Base-by-base conservation (phyloP, 2,888 invertebrate genomes). In the Drosophila rellima region DNA sequence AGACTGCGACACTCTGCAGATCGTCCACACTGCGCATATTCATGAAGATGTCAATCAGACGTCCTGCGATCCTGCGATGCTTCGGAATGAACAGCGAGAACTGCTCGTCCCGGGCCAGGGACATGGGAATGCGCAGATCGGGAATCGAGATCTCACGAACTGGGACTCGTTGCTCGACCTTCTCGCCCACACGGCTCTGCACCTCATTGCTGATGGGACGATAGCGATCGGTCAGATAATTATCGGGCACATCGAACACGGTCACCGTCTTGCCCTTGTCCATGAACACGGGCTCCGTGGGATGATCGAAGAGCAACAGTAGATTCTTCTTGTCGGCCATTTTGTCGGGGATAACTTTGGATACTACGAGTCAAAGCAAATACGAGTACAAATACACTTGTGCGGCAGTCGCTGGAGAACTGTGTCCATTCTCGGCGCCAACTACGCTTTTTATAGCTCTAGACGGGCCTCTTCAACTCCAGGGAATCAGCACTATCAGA, bases 211-310 rank as follows among this genome's bases (percentile, higher is more conserved):
- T 93, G 31, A 94, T 92, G 0, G 93, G 91, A 3, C 92, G 92
- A 70, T 94, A 94, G 54, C 93, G 92, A 17, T 94, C 94, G 15
- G 93, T 93, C 90, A 95, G 93, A 85, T 94, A 96, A 64, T 94
- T 93, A 7, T 94, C 92, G 0, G 96, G 95, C 5, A 96, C 91
- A 78, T 95, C 94, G 83, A 96, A 95, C 31, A 94, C 94, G 0
- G 94, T 91, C 50, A 94, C 93, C 0, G 93, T 92, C 0, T 94
- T 94, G 2, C 96, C 96, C 92, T 96, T 97, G 74, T 95, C 95
- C 93, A 96, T 94, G 92, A 96, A 96, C 65, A 95, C 94, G 0
- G 96, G 96, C 92, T 96, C 96, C 70, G 94, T 94, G 10, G 96
- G 96, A 39, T 96, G 95, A 88, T 96, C 95, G 93, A 95, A 96